phyloP scores from a whole-genome alignment of 2,113 vertebrate species.

The Carassius carassius region DNA sequence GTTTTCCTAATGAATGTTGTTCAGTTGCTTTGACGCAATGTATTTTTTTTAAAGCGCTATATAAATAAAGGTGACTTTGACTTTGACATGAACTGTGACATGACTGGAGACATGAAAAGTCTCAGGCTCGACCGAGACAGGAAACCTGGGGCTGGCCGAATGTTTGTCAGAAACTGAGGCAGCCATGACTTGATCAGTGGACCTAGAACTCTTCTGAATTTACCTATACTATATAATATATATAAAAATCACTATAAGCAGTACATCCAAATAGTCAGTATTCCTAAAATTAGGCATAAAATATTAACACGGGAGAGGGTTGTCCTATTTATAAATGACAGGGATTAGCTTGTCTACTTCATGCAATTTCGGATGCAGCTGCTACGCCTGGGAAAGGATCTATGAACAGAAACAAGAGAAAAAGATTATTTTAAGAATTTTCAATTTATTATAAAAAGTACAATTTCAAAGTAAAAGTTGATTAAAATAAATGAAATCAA shows the following conservation, averaged over 20 bases:
- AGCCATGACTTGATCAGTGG: too few relatives aligned
- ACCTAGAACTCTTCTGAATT: too few relatives aligned
- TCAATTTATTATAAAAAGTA: not conserved
- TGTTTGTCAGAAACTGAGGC: too few relatives aligned
- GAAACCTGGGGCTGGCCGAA: too few relatives aligned
- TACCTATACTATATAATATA: not conserved
- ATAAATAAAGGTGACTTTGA: too few relatives aligned
- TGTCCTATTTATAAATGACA: not conserved
- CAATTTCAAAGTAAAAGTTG: not conserved
- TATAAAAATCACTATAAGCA: not conserved
- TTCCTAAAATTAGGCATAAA: not conserved
- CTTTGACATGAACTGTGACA: too few relatives aligned
- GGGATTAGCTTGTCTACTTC: not conserved
- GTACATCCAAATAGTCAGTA: not conserved
- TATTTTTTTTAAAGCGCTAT: too few relatives aligned
- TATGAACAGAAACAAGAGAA: not conserved
- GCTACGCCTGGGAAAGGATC: not conserved
- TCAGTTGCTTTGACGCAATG: too few relatives aligned
- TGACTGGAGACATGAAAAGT: too few relatives aligned
- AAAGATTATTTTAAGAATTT: not conserved
- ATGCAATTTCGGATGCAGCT: too few relatives aligned
- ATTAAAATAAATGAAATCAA: not conserved
- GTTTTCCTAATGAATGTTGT: too few relatives aligned
- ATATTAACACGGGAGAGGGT: not conserved
- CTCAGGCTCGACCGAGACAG: too few relatives aligned